Evolutionary conservation across 2,888 invertebrate genomes (phyloP).

Genomic region (Dromius quadrimaculatus): DNA sequence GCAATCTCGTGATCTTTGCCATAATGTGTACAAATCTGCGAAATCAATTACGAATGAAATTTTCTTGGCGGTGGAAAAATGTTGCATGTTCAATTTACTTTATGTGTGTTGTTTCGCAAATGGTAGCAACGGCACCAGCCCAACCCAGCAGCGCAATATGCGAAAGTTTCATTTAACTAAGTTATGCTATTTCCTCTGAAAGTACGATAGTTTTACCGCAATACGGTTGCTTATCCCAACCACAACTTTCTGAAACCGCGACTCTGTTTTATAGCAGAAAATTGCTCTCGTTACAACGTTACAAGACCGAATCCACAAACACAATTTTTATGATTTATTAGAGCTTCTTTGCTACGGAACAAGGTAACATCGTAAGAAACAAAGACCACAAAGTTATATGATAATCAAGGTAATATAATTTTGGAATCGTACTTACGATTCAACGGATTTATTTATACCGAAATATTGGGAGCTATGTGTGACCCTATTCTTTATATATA

Average conservation of each 20-base stretch:
- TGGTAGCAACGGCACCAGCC: neutral
- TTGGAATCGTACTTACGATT: too few relatives aligned
- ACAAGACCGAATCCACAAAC: constrained; percentile 4
- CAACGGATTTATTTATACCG: too few relatives aligned
- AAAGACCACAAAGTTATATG: too few relatives aligned
- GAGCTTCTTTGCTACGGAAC: too few relatives aligned
- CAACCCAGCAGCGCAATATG: constrained; percentile 5
- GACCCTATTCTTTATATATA: too few relatives aligned
- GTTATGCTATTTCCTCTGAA: constrained; percentile 29
- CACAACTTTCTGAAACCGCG: neutral
- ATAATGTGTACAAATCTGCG: constrained; percentile 9
- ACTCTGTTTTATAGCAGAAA: constrained; percentile 21
- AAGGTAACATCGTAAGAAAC: too few relatives aligned
- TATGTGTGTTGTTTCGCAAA: constrained; percentile 9
- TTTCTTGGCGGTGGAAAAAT: constrained; percentile 14
- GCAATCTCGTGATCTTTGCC: neutral
- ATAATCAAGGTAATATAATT: too few relatives aligned
- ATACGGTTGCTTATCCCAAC: constrained; percentile 14
- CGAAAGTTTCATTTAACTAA: constrained; percentile 36
- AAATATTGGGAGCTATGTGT: too few relatives aligned
- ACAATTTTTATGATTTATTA: constrained; percentile 8
- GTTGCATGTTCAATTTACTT: constrained; percentile 22
- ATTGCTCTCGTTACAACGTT: constrained; percentile 5
- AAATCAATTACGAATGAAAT: constrained; percentile 30
- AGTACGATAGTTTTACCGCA: constrained; percentile 23